A percentile compares a stretch with the other conserved stretches of the same genome.
Conservation (phyloP, 2,113 vertebrate genomes). For the Sceloporus undulatus region DNA sequence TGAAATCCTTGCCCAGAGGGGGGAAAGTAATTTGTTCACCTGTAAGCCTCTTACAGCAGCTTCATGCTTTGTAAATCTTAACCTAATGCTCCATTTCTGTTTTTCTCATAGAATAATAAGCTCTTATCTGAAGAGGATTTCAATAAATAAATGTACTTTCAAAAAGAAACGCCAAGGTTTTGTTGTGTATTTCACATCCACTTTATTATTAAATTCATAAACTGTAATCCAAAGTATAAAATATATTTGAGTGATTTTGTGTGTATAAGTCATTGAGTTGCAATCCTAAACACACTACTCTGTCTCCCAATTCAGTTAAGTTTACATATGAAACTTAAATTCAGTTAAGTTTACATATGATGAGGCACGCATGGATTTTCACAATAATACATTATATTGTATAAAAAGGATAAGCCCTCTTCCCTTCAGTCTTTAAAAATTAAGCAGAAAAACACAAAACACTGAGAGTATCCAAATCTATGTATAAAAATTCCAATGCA, state of each 20-base stretch:
- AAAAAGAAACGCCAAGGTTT: background rate
- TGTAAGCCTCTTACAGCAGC: conserved; percentile 14
- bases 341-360: too few species aligned
- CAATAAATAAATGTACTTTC: background rate
- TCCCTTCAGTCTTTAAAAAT: background rate
- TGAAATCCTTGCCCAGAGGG: background rate
- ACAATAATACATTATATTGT: background rate
- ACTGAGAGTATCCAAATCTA: too few species aligned
- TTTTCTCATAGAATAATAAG: conserved; percentile 7
- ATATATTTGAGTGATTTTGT: background rate
- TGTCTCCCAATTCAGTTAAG: background rate
- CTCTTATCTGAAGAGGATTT: background rate
- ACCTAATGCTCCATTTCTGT: conserved; percentile 20
- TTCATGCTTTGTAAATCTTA: conserved; percentile 18
- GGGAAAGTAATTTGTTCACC: conserved; percentile 7
- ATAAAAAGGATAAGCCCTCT: background rate
- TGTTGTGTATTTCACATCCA: background rate
- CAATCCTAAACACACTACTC: background rate
- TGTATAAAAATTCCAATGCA: too few species aligned
- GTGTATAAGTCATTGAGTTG: background rate
- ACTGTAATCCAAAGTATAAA: background rate
- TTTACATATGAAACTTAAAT: background rate
- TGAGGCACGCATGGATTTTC: background rate
- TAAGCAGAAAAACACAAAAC: too few species aligned
- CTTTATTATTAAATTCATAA: background rate